phyloP scores from a whole-genome alignment of 2,888 invertebrate species.

The Isotomurus palustris region DNA sequence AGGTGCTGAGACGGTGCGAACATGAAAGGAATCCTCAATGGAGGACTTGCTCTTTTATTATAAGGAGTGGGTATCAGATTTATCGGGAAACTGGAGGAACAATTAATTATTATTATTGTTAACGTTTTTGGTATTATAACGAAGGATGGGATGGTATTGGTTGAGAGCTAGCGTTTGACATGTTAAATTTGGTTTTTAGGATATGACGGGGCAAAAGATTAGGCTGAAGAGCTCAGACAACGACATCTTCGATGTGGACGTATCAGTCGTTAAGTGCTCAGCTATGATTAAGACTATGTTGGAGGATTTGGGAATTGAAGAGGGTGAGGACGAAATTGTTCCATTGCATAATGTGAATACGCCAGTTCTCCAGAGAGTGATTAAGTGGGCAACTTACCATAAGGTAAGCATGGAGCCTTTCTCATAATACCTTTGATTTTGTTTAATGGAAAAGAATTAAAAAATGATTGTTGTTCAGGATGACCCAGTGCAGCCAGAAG shows the following conservation, averaged over 20 bases:
- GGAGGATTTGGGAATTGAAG: constrained; percentile 76
- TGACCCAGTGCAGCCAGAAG: constrained; percentile 91
- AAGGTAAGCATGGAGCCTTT: constrained; percentile 52
- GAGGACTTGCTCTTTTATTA: too few species aligned
- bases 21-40: too few species aligned
- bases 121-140: background rate
- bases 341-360: constrained; percentile 97
- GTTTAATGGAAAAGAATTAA: background rate
- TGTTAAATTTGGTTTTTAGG: constrained; percentile 33
- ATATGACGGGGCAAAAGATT: constrained; percentile 78
- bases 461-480: constrained; percentile 53
- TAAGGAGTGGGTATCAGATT: too few species aligned
- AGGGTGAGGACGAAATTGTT: constrained; percentile 92
- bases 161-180: too few species aligned
- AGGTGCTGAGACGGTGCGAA: too few species aligned
- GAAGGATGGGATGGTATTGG: background rate
- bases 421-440: background rate
- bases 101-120: background rate
- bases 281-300: constrained; percentile 98
- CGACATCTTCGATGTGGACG: constrained; percentile 92
- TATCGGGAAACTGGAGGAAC: too few species aligned
- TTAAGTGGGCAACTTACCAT: constrained; percentile 89
- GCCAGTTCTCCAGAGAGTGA: constrained; percentile 86
- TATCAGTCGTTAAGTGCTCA: constrained; percentile 95
- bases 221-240: constrained; percentile 92